A percentile compares a stretch with the other conserved stretches of the same genome.
These are phyloP conservation scores for Solenopsis fugax DNA, from an alignment of 1,140 invertebrate species.

Conservation along the genomic window DNA sequence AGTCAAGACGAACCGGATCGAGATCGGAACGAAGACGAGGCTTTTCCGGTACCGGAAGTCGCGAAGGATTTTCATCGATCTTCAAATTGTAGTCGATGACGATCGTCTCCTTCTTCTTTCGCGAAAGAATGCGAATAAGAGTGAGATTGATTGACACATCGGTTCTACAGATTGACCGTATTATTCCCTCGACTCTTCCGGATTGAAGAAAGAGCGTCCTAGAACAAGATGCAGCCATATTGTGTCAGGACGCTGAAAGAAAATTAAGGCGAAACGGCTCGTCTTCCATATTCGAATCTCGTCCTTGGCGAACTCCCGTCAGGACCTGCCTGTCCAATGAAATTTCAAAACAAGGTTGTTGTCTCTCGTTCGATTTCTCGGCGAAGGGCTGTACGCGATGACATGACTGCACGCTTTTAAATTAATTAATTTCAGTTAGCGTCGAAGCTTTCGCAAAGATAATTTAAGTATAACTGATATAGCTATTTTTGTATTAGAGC, in stretches of 20 bases:
- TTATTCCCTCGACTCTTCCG: background rate
- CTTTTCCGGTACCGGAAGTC: slow-evolving; percentile 21
- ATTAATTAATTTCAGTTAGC: slow-evolving; percentile 19
- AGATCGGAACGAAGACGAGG: slow-evolving; percentile 42
- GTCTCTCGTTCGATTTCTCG: slow-evolving; percentile 19
- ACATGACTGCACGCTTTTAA: slow-evolving; percentile 2
- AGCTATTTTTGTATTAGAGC: background rate
- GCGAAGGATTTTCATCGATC: slow-evolving; percentile 17
- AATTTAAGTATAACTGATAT: slow-evolving; percentile 19
- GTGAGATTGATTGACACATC: background rate
- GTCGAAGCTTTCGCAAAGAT: background rate
- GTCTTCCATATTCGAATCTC: slow-evolving; percentile 39
- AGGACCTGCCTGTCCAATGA: background rate
- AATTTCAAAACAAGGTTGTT: slow-evolving; percentile 41
- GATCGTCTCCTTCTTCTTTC: background rate
- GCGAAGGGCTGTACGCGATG: slow-evolving; percentile 9
- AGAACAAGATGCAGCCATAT: slow-evolving; percentile 77
- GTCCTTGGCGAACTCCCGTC: background rate
- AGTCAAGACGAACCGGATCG: slow-evolving; percentile 39
- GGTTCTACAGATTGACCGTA: background rate
- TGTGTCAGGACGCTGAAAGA: slow-evolving; percentile 59
- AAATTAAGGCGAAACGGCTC: slow-evolving; percentile 15
- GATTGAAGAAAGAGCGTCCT: slow-evolving; percentile 46
- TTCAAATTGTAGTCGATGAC: background rate
- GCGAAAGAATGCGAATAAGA: background rate